Evolutionary conservation across 2,797 vertebrate genomes (phyloP), one percentile per base, ranked within the genome.

Genomic region (Lithobates sylvaticus): DNA sequence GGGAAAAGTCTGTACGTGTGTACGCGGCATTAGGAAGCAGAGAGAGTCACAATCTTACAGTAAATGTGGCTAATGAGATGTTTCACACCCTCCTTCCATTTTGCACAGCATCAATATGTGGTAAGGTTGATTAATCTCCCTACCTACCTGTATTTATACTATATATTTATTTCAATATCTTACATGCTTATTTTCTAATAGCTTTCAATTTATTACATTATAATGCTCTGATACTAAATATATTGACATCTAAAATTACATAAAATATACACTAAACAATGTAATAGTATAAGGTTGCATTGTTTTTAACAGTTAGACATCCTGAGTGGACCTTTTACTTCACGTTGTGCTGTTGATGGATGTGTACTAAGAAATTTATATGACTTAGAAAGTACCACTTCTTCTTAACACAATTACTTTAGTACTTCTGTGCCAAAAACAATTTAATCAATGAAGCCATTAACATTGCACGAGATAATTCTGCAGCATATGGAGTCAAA

Each of bases 401-500:
- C 81, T 83, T 84, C 76, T 84, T 44, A 87, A 87, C 86, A 87
- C 71, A 87, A 87, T 87, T 87, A 87, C 86, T 76, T 84, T 64
- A 84, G 76, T 80, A 70, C 44, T 79, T 64, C 76, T 79, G 47
- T 75, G 81, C 86, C 86, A 87, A 87, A 86, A 87, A 83, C 86
- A 87, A 80, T 84, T 75, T 79, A 87, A 87, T 87, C 86, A 87
- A 87, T 84, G 86, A 75, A 80, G 86, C 71, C 81, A 87, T 87
- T 87, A 87, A 87, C 81, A 87, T 87, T 84, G 81, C 81, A 87
- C 80, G 76, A 80, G 81, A 87, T 84, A 79, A 80, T 87, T 87
- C 86, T 84, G 81, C 86, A 87, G 81, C 86, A 87, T 87, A 87
- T 84, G 86, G 86, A 84, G 86, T 87, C 86, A 87, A 87, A 84